Evolutionary conservation across 2,113 vertebrate species (phyloP), one percentile per base, ranked within the genome.

Genomic region (Salvator merianae): DNA sequence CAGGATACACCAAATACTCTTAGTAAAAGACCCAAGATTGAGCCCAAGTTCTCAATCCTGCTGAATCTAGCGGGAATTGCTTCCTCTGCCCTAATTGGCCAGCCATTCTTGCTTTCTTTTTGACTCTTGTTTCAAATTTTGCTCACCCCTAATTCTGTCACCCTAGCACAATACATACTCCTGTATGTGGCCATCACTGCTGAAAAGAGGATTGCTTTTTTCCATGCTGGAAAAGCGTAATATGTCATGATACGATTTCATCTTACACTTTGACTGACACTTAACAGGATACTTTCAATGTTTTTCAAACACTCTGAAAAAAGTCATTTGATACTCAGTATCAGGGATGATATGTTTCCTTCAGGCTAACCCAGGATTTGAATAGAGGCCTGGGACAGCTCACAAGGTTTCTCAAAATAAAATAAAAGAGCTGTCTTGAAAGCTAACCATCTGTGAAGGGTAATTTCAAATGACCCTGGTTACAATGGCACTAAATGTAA

Each of bases 401-500:
- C 70, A 90, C 32, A 87, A 73, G 38, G 30, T n/a, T 87, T 84
- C 87, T 89, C 87, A 76, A 83, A 89, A 89, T 79, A 65, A 89
- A 92, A 90, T 77, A 66, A 90, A 82, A 84, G 32, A 1, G 53
- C 70, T 83, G 7, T 24, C 68, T 10, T 36, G 80, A 91, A 93
- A 92, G 40, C 87, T 71, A 88, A 84, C 87, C 88, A 90, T 89
- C 83, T 90, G 84, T 86, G 20, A 47, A 90, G 88, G 86, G 76
- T 65, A 91, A 73, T 81, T 88, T 93, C 80, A 89, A 72, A 82
- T 92, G 88, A 91, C 85, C 87, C 87, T 88, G 79, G 78, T 86
- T 36, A 80, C 36, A 63, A 62, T 85, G 84, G 86, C 83, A 91
- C 88, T 90, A 92, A 92, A 92, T 91, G 82, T 83, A 90, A 86